These are phyloP conservation scores for Sycophila sp. DNA, from an alignment of 1,140 invertebrate species.

Conservation along the genomic window DNA sequence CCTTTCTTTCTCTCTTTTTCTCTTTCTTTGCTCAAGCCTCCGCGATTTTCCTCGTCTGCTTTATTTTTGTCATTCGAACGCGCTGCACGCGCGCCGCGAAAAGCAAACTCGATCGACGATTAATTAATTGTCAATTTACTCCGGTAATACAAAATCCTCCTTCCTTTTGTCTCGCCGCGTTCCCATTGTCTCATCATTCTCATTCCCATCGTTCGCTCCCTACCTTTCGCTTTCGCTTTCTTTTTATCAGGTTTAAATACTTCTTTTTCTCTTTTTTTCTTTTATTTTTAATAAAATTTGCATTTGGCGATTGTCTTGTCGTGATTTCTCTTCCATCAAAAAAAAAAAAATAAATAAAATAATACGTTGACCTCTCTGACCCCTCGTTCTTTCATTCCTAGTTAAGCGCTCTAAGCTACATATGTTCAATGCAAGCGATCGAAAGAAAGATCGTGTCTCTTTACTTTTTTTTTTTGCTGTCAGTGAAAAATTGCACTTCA, in stretches of 20 bases:
- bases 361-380: neutral
- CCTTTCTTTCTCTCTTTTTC: neutral
- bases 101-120: constrained; percentile 7
- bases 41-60: neutral
- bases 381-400: no score
- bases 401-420: no score
- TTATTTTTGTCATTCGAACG: neutral
- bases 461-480: no score
- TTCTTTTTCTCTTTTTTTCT: neutral
- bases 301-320: constrained; percentile 19
- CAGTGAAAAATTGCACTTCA: no score
- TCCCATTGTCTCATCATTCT: neutral
- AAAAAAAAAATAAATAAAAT: neutral
- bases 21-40: neutral
- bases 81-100: neutral
- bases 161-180: neutral
- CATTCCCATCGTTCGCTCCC: no score
- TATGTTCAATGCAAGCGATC: no score
- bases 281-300: constrained; percentile 1
- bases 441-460: no score
- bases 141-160: constrained; percentile 8
- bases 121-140: constrained; percentile 16
- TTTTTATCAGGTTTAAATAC: no score
- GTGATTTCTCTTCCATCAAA: neutral
- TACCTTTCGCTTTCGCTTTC: no score